These are phyloP conservation scores for Potamilus streckersoni DNA, from an alignment of 1,140 invertebrate species.

Conservation along the genomic window DNA sequence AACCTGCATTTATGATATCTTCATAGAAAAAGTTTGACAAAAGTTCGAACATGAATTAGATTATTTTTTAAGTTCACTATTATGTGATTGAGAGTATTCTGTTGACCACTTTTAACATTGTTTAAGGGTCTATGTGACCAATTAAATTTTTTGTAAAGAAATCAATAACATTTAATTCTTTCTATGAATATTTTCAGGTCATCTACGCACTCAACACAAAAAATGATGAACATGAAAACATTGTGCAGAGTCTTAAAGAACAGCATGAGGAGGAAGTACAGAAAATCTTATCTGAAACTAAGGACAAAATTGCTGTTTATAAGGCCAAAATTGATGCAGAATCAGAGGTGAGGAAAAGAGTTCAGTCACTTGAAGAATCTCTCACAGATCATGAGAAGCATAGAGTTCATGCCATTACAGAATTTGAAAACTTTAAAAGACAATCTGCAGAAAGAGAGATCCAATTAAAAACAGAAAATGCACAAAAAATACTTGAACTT, in stretches of 20 bases:
- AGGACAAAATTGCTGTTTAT: conserved; percentile 56
- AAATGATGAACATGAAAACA: conserved; percentile 67
- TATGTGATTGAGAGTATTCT: too few relatives aligned
- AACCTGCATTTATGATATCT: too few relatives aligned
- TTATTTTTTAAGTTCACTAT: too few relatives aligned
- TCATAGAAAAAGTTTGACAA: too few relatives aligned
- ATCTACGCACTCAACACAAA: conserved; percentile 69
- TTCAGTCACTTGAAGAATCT: conserved; percentile 37
- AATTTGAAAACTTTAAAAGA: conserved; percentile 55
- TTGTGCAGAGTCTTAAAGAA: conserved; percentile 59
- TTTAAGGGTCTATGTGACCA: too few relatives aligned
- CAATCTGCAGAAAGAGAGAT: conserved; percentile 53
- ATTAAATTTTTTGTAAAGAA: not conserved
- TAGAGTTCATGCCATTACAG: conserved; percentile 40
- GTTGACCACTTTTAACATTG: too few relatives aligned
- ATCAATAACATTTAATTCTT: conserved; percentile 7
- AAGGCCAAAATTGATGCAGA: conserved; percentile 50
- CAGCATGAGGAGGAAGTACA: conserved; percentile 66
- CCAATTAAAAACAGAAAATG: conserved; percentile 52
- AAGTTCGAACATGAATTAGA: too few relatives aligned
- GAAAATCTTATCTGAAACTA: conserved; percentile 60
- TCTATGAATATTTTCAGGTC: conserved; percentile 54
- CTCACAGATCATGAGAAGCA: conserved; percentile 46
- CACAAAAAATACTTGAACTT: conserved; percentile 56
- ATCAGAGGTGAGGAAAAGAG: conserved; percentile 40